These are phyloP conservation scores for Callorhinus ursinus DNA, from an alignment of 2,113 vertebrate species.

Conservation along the genomic window DNA sequence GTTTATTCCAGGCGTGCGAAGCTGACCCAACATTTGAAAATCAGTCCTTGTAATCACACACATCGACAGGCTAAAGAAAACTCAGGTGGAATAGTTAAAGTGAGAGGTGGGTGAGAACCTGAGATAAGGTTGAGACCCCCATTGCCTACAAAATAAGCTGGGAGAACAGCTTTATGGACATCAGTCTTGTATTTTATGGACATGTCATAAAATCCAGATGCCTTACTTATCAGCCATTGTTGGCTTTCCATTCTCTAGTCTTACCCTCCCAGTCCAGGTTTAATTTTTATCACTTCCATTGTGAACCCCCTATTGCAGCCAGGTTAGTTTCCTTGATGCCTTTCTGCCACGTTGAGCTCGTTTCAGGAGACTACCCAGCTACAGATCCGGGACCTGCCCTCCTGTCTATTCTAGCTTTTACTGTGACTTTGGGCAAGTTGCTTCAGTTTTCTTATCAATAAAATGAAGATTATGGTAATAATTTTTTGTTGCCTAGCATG, in stretches of 20 bases:
- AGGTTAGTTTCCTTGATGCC: not conserved
- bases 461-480: not conserved
- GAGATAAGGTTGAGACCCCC: not conserved
- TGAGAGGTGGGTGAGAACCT: not conserved
- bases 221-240: not conserved
- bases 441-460: slow-evolving; percentile 8
- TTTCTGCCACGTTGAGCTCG: not conserved
- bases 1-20: not conserved
- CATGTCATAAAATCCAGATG: not conserved
- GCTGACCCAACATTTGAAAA: not conserved
- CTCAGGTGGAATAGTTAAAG: not conserved
- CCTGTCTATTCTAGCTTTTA: not conserved
- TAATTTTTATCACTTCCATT: not conserved
- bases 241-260: not conserved
- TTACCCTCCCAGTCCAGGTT: not conserved
- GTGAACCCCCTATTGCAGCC: not conserved
- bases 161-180: not conserved
- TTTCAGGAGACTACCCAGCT: not conserved
- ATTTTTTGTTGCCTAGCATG: not conserved
- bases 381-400: not conserved
- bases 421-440: not conserved
- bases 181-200: not conserved
- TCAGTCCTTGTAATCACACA: not conserved
- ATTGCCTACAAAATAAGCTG: not conserved
- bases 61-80: not conserved